Base-by-base conservation (phyloP, 2,888 invertebrate genomes). In the Sericinus montela region DNA sequence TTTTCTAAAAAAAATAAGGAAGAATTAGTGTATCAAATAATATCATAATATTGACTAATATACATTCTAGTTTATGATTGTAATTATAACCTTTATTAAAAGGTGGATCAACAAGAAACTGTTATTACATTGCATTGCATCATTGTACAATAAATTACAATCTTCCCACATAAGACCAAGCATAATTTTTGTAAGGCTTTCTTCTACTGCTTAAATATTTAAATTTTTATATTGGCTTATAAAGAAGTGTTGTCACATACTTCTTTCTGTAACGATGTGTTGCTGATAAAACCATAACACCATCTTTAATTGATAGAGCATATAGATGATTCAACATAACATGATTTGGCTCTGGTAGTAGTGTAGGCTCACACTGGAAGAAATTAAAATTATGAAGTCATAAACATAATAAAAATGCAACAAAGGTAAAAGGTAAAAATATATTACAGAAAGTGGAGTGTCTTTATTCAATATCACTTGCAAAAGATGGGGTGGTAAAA, bases 301-400 rank as follows among this genome's bases (percentile, higher is more conserved):
- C 99, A 83, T 99, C 99, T 89, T 99, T 99, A 69, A 99, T 99
- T 40, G 98, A 99, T 56, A 99, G 90, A n/a, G 99, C 99, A 83
- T 99, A 99, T 47, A 99, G 90, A 83, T 99, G 99, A 84, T 99
- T 99, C 70, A 99, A 90, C 99, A 99, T 99, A 19, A 99, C 99
- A 78, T 99, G 99, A 80, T 99, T 99, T 42, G 99, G 99, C 88
- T 99, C 99, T n/a, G 99, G 99, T 64, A 99, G 89, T 63, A 99
- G 91, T 41, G 98, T 98, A 42, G 99, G 99, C 80, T 99, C 99
- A 87, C 98, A 98, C 96, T 98, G 85, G 54, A 92, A 92, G 47
- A 52, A 47, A 45, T 16, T n/a, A n/a, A n/a, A n/a, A n/a, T n/a
- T n/a, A n/a, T n/a, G n/a, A n/a, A n/a, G n/a, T n/a, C n/a, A n/a